Base-by-base conservation (phyloP, 2,888 invertebrate genomes). In the Platynereis dumerilii region DNA sequence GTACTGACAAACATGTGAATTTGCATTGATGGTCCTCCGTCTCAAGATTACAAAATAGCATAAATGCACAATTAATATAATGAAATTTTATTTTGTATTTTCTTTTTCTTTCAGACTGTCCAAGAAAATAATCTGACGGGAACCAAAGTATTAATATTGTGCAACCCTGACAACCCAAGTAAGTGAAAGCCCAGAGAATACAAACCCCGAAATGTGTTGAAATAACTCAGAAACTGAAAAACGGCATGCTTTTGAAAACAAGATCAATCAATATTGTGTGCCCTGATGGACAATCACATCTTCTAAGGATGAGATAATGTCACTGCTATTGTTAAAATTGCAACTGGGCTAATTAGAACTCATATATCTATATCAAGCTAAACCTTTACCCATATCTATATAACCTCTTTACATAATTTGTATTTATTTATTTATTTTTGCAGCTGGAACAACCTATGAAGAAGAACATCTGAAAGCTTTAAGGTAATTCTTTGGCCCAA, bases 121-220 rank as follows among this genome's bases (percentile, higher is more conserved):
- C 22, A 28, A 12, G 59, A 58, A 0, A 57, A 72, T 28, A 45
- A 59, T 26, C n/a, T 68, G 45, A 66, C 48, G 17, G 66, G 60
- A 24, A 67, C 75, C 60, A 76, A 76, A 60, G 62, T 81, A 5
- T 68, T 81, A 17, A 76, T 81, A 17, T 53, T 81, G 44, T 79
- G 78, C 44, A 81, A 80, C 58, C 81, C 81, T 2, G 80, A 79
- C 65, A 81, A 80, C 65, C 81, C 81, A 55, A 78, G 81, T 81
- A 73, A 75, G 80, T 75, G 27, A 7, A 34, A 34, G 34, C n/a
- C n/a, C n/a, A 34, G 34, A 5, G 34, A 24, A 54, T 12, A 24
- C 22, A 10, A 12, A 34, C 34, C 34, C n/a, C n/a, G 2, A 28
- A 26, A 17, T 20, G 42, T 22, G 12, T 42, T 57, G 2, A 20